Evolutionary conservation across 2,113 vertebrate species (phyloP).

Genomic region (Spilogale gracilis): DNA sequence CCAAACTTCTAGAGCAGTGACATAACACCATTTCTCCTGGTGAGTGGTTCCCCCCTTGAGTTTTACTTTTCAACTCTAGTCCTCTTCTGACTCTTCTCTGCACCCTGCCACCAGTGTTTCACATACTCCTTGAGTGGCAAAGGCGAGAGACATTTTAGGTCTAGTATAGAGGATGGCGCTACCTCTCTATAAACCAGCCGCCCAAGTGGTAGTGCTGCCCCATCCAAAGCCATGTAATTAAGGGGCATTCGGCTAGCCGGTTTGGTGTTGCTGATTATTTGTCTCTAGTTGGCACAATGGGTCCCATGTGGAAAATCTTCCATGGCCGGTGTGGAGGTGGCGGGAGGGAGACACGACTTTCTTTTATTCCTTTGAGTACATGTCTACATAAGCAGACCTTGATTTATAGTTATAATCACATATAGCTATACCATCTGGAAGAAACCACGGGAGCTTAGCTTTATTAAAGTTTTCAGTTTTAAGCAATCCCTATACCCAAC

Average conservation of each 20-base stretch:
- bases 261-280: not conserved
- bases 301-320: not conserved
- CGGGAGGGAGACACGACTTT: not conserved
- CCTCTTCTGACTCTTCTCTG: not conserved
- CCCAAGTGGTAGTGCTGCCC: not conserved
- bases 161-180: not conserved
- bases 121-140: not conserved
- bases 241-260: not conserved
- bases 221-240: not conserved
- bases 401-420: not conserved
- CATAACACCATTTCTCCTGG: not conserved
- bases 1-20: not conserved
- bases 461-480: not conserved
- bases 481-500: not conserved
- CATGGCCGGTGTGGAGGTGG: not conserved
- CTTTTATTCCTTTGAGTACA: constrained; percentile 37
- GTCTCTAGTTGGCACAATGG: not conserved
- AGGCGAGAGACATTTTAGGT: not conserved
- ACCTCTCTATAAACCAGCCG: not conserved
- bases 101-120: not conserved
- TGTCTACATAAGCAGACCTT: not conserved
- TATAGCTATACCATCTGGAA: not conserved
- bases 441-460: not conserved
- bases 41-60: not conserved
- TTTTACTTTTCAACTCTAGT: not conserved